Evolutionary conservation across 2,888 invertebrate genomes (phyloP).

Genomic region (Campaea margaritaria): DNA sequence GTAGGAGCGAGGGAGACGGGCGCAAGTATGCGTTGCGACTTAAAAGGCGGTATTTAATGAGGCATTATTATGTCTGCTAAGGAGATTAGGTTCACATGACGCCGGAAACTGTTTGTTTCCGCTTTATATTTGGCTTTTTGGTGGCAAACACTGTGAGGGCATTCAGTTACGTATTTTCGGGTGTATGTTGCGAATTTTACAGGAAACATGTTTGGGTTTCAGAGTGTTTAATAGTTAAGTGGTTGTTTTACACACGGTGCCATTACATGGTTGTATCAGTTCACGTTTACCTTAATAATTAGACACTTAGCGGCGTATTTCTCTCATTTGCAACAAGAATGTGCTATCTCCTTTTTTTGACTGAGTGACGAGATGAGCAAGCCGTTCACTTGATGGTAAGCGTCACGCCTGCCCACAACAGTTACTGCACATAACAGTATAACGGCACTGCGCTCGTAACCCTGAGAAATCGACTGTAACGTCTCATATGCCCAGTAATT

Average conservation of each 20-base stretch:
- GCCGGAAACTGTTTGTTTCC: constrained; percentile 74
- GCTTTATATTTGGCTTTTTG: constrained; percentile 80
- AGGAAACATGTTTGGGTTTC: constrained; percentile 15
- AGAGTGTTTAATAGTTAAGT: neutral
- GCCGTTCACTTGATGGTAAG: too few relatives aligned
- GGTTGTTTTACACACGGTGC: neutral
- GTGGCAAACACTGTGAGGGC: constrained; percentile 51
- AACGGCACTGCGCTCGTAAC: too few relatives aligned
- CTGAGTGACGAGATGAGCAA: too few relatives aligned
- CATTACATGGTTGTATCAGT: neutral
- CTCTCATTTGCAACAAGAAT: too few relatives aligned
- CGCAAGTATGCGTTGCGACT: constrained; percentile 66
- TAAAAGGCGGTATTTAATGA: constrained; percentile 82
- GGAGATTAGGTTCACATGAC: constrained; percentile 82
- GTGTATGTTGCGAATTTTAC: constrained; percentile 14
- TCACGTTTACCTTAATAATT: neutral
- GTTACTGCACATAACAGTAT: too few relatives aligned
- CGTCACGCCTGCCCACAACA: too few relatives aligned
- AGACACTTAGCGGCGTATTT: too few relatives aligned
- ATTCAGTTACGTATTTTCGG: constrained; percentile 50
- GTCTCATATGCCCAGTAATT: too few relatives aligned
- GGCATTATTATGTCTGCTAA: constrained; percentile 82
- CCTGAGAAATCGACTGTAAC: too few relatives aligned
- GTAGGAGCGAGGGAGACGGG: constrained; percentile 60
- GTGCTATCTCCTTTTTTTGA: too few relatives aligned